These are phyloP conservation scores for Pemphigus obesinymphae DNA, from an alignment of 1,140 invertebrate species.

Conservation along the genomic window DNA sequence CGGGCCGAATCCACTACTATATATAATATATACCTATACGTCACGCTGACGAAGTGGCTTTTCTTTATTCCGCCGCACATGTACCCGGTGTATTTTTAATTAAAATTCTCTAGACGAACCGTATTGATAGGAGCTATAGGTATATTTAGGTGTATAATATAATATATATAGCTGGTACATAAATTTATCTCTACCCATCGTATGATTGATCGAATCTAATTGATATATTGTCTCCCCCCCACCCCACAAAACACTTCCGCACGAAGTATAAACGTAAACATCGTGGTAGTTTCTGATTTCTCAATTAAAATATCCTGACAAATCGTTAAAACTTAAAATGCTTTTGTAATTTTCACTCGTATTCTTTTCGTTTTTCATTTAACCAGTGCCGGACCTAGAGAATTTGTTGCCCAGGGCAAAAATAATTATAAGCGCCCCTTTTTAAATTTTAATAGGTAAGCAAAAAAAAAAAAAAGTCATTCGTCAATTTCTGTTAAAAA, in stretches of 20 bases:
- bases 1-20: conserved; percentile 14
- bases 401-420: no score
- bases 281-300: neutral
- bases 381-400: neutral
- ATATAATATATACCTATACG: no score
- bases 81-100: conserved; percentile 24
- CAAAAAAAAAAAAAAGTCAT: no score
- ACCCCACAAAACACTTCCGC: no score
- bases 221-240: neutral
- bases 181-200: neutral
- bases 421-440: no score
- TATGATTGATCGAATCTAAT: neutral
- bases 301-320: neutral
- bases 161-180: neutral
- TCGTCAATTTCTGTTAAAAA: no score
- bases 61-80: neutral
- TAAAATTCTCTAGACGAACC: conserved; percentile 8
- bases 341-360: neutral
- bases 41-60: conserved; percentile 19
- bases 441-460: no score
- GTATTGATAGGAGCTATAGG: neutral
- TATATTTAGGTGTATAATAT: no score
- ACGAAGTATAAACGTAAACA: no score
- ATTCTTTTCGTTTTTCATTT: neutral
- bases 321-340: neutral